These are phyloP conservation scores for Parnassius orleans DNA, from an alignment of 2,888 invertebrate species.

Conservation along the genomic window DNA sequence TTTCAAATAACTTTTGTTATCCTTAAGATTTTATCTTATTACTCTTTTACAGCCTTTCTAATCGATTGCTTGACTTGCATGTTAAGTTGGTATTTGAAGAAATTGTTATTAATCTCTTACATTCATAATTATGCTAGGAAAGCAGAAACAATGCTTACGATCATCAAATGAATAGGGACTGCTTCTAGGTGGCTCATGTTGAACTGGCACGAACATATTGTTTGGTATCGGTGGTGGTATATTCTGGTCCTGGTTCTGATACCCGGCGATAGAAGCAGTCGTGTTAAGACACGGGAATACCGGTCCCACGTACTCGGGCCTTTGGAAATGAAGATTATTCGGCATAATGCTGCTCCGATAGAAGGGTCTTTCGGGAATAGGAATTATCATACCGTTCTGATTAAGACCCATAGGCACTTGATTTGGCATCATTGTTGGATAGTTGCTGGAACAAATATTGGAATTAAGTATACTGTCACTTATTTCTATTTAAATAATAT, in stretches of 20 bases:
- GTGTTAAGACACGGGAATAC: constrained; percentile 32
- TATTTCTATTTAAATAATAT: too few relatives aligned
- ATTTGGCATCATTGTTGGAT: constrained; percentile 33
- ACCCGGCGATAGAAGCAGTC: constrained; percentile 16
- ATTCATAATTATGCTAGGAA: too few relatives aligned
- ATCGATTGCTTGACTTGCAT: too few relatives aligned
- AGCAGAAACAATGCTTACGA: constrained; percentile 35
- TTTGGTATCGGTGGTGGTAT: constrained; percentile 32
- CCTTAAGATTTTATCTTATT: too few relatives aligned
- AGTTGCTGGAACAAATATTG: constrained; percentile 34
- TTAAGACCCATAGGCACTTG: constrained; percentile 26
- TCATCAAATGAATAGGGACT: constrained; percentile 45
- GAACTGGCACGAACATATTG: constrained; percentile 39
- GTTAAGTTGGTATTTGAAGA: too few relatives aligned
- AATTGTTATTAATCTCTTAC: too few relatives aligned
- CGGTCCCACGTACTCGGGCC: constrained; percentile 36
- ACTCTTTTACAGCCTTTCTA: too few relatives aligned
- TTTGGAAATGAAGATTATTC: constrained; percentile 35
- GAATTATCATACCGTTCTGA: constrained; percentile 40
- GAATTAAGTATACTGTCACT: too few relatives aligned
- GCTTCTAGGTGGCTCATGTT: constrained; percentile 37
- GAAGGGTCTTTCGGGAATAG: constrained; percentile 41
- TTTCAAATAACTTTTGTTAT: too few relatives aligned
- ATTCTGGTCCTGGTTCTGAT: constrained; percentile 33
- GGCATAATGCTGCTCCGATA: constrained; percentile 37